phyloP scores from a whole-genome alignment of 2,113 vertebrate genomes.

The Dicrurus megarhynchus region DNA sequence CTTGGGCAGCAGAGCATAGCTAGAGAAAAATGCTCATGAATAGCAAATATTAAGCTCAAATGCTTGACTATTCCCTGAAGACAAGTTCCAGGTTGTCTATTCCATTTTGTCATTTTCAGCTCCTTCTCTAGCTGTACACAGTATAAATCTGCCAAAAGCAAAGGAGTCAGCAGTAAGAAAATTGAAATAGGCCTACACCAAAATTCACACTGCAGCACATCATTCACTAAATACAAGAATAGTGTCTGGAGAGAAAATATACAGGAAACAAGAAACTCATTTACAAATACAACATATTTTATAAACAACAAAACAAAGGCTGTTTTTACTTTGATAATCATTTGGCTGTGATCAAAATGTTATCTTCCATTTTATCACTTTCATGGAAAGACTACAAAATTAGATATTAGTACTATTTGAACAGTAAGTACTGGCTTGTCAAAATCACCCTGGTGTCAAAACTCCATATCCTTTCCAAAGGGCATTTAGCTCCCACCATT shows the following conservation, averaged over 20 bases:
- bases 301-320: not conserved
- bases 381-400: not conserved
- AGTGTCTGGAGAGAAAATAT: not conserved
- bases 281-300: not conserved
- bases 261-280: not conserved
- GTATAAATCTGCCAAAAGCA: not conserved
- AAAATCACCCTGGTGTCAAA: not conserved
- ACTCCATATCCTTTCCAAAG: not conserved
- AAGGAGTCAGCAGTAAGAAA: not conserved
- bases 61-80: slow-evolving; percentile 4
- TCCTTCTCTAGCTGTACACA: not conserved
- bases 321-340: not conserved
- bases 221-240: not conserved
- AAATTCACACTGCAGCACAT: not conserved
- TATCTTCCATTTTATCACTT: not conserved
- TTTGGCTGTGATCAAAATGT: not conserved
- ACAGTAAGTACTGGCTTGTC: not conserved
- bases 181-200: not conserved
- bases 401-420: not conserved
- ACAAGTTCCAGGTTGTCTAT: slow-evolving; percentile 11
- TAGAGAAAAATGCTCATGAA: slow-evolving; percentile 1
- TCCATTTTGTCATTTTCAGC: slow-evolving; percentile 1
- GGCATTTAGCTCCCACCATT: not conserved
- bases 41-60: slow-evolving; percentile 6
- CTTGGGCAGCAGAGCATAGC: not conserved